These are phyloP conservation scores for Drosophila serrata DNA, from an alignment of 1,140 invertebrate genomes.

Conservation along the genomic window DNA sequence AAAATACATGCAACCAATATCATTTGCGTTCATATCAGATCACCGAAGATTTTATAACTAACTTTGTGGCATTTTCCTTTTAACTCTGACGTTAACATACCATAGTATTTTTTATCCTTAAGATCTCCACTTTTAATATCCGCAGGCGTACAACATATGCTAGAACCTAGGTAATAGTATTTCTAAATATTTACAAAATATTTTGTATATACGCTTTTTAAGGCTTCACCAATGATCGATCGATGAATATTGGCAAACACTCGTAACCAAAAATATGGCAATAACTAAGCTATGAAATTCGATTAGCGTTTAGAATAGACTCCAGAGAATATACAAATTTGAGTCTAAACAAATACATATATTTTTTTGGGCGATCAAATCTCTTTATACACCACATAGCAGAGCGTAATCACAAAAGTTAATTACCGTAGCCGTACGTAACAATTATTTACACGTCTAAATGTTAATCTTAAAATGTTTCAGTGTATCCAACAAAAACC, in stretches of 20 bases:
- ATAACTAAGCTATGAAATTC: slow-evolving; percentile 77
- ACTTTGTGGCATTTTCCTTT: slow-evolving; percentile 41
- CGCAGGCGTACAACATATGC: slow-evolving; percentile 30
- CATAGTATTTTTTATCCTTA: neutral
- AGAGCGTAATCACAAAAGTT: slow-evolving; percentile 53
- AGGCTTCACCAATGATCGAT: slow-evolving; percentile 70
- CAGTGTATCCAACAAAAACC: slow-evolving; percentile 50
- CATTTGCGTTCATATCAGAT: slow-evolving; percentile 80
- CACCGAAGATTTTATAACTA: slow-evolving; percentile 42
- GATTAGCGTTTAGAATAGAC: slow-evolving; percentile 67
- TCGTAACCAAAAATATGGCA: slow-evolving; percentile 74
- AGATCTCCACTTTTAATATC: slow-evolving; percentile 15
- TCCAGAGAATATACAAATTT: slow-evolving; percentile 56
- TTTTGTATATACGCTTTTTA: slow-evolving; percentile 83
- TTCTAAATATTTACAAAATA: slow-evolving; percentile 84
- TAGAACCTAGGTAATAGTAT: slow-evolving; percentile 65
- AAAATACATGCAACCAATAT: slow-evolving; percentile 59
- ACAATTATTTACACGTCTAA: slow-evolving; percentile 82
- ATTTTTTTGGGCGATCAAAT: slow-evolving; percentile 75
- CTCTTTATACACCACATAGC: slow-evolving; percentile 55
- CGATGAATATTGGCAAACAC: slow-evolving; percentile 49
- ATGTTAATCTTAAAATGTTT: slow-evolving; percentile 71
- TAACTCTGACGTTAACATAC: slow-evolving; percentile 13
- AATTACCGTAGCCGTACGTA: slow-evolving; percentile 53
- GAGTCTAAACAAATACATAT: slow-evolving; percentile 51